phyloP scores from a whole-genome alignment of 2,797 vertebrate species.

The Moxostoma hubbsi region DNA sequence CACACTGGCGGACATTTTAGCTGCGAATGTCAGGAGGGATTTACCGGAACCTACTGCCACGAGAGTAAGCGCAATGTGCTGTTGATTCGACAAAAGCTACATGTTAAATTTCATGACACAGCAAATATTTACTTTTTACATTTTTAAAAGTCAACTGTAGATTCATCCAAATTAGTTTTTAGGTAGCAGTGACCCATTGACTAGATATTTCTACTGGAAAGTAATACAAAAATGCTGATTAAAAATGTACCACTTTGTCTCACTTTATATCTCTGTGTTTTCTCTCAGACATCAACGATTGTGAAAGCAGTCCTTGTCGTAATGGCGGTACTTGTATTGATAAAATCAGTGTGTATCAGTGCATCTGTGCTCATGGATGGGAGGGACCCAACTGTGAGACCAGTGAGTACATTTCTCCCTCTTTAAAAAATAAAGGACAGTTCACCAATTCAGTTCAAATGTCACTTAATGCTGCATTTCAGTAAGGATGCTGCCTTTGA shows the following conservation, averaged over 20 bases:
- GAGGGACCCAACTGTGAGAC: conserved; percentile 95
- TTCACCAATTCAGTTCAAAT: too few species aligned
- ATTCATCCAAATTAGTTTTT: too few species aligned
- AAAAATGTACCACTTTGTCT: neutral
- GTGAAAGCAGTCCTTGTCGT: conserved; percentile 91
- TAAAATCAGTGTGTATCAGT: conserved; percentile 95
- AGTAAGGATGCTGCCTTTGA: too few species aligned
- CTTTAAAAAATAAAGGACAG: too few species aligned
- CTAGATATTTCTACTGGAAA: neutral
- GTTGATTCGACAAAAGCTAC: neutral
- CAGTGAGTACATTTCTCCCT: conserved; percentile 79
- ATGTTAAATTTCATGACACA: neutral
- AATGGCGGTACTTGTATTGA: conserved; percentile 96
- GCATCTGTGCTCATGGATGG: conserved; percentile 92
- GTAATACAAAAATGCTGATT: too few species aligned
- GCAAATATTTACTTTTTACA: too few species aligned
- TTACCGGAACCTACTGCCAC: conserved; percentile 97
- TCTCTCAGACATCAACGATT: conserved; percentile 91
- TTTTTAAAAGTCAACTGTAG: neutral
- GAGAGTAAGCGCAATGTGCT: conserved; percentile 86
- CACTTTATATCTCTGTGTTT: neutral
- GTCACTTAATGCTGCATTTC: too few species aligned
- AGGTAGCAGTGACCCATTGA: too few species aligned
- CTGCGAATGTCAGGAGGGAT: conserved; percentile 97
- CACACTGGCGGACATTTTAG: conserved; percentile 96